phyloP scores from a whole-genome alignment of 2,113 vertebrate species.

The Corythaixoides concolor region DNA sequence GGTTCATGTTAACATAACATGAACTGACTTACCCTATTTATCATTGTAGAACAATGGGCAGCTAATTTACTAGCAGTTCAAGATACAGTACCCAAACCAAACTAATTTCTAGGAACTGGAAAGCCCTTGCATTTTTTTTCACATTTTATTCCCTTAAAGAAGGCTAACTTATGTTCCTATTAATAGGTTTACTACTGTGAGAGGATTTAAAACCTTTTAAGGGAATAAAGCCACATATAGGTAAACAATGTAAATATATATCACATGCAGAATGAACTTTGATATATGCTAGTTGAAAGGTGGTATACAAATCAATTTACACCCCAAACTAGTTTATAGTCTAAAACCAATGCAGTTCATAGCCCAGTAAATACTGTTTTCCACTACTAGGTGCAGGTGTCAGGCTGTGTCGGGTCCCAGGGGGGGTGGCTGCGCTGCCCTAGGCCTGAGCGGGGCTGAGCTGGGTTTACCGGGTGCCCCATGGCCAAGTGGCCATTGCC shows the following conservation, averaged over 20 bases:
- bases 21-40: background rate
- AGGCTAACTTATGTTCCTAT: background rate
- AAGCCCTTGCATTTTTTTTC: background rate
- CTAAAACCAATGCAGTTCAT: background rate
- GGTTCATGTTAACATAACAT: background rate
- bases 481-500: background rate
- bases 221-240: background rate
- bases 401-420: rapidly evolving
- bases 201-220: background rate
- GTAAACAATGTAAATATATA: background rate
- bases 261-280: background rate
- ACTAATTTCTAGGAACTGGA: background rate
- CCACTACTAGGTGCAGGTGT: rapidly evolving
- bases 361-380: background rate
- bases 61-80: background rate
- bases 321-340: background rate
- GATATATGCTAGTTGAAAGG: background rate
- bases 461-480: rapidly evolving
- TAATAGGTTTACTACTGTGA: background rate
- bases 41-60: background rate
- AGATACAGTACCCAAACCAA: background rate
- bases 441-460: background rate
- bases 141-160: background rate
- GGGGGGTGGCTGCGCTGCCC: background rate
- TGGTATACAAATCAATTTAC: background rate